Conservation (phyloP, 2,113 vertebrate species). For the Hemiscyllium ocellatum region DNA sequence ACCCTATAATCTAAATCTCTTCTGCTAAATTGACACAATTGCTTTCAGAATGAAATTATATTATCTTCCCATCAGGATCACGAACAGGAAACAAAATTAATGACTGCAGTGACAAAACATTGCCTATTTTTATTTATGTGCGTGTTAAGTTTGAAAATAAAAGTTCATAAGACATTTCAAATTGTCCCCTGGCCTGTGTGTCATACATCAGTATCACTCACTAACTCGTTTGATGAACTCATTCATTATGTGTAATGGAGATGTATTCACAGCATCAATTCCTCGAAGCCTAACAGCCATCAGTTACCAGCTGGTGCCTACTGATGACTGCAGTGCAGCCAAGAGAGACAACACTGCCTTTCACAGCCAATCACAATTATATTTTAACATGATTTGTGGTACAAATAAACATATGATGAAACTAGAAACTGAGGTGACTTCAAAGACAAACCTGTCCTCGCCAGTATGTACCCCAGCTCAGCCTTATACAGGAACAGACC, state of each 20-base stretch:
- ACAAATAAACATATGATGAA: neutral
- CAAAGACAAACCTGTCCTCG: neutral
- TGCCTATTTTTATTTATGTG: neutral
- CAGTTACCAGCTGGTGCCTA: neutral
- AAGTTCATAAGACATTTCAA: neutral
- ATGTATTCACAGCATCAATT: neutral
- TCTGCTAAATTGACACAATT: neutral
- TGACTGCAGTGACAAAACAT: neutral
- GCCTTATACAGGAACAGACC: neutral
- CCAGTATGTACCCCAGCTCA: neutral
- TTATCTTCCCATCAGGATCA: neutral
- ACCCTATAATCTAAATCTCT: neutral
- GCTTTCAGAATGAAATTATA: neutral
- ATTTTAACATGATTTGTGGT: neutral
- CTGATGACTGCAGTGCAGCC: neutral
- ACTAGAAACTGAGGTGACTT: neutral
- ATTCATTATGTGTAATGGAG: neutral
- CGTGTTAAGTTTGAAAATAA: neutral
- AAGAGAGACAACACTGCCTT: rapidly evolving
- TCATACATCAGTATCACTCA: neutral
- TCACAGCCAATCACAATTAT: neutral
- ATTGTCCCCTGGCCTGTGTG: neutral
- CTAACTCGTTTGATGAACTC: neutral
- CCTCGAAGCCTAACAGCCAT: neutral
- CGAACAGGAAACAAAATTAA: neutral